A percentile compares a stretch with the other conserved stretches of the same genome.
Evolutionary conservation across 2,113 vertebrate genomes (phyloP).

Genomic region (Lonchura striata): DNA sequence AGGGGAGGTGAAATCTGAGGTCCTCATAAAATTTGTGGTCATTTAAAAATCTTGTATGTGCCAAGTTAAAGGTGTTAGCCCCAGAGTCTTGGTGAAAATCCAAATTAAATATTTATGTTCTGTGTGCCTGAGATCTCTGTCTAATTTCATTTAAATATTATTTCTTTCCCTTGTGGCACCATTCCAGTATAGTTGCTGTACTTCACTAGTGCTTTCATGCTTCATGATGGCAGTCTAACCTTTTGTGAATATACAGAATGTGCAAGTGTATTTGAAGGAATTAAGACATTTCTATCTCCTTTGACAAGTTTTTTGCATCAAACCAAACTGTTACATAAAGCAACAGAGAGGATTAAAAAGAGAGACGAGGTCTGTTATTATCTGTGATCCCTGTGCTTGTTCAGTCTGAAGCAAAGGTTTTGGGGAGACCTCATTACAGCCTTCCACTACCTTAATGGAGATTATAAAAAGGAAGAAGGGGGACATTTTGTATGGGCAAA

Average conservation of each 20-base stretch:
- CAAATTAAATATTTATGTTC: constrained; percentile 34
- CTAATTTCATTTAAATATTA: constrained; percentile 15
- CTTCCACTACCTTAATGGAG: background rate
- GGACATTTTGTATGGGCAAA: background rate
- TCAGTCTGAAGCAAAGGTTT: background rate
- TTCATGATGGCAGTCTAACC: background rate
- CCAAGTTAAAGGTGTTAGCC: constrained; percentile 22
- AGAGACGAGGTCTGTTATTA: background rate
- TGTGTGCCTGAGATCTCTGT: background rate
- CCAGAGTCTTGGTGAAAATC: constrained; percentile 4
- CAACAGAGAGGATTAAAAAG: background rate
- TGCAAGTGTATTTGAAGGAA: background rate
- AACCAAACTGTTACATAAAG: background rate
- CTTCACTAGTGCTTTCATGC: background rate
- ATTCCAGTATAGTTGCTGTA: background rate
- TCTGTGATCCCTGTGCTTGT: background rate
- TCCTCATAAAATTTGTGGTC: constrained; percentile 20
- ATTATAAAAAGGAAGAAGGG: background rate
- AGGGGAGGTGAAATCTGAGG: background rate
- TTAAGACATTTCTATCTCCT: background rate
- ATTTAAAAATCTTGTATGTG: background rate
- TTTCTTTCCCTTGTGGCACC: background rate
- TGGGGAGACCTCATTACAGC: background rate
- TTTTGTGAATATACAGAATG: background rate
- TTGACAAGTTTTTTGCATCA: background rate